Evolutionary conservation across 1,140 invertebrate genomes (phyloP).

Genomic region (Drosophila bocki): DNA sequence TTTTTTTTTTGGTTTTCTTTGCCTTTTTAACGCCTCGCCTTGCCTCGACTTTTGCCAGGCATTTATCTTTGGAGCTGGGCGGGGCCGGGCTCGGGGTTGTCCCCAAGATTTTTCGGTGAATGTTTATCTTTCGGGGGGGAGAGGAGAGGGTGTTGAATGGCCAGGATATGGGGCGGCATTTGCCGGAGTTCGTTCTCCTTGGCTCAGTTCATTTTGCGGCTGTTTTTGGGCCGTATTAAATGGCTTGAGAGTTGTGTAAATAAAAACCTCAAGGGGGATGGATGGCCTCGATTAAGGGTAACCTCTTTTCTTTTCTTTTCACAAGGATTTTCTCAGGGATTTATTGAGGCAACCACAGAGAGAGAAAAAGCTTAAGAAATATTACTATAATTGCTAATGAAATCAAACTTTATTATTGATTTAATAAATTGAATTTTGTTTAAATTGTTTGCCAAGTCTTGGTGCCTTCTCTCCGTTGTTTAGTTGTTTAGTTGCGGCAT

Average conservation of each 20-base stretch:
- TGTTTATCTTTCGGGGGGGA: constrained; percentile 16
- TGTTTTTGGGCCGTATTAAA: constrained; percentile 62
- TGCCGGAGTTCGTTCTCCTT: constrained; percentile 20
- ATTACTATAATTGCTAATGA: neutral
- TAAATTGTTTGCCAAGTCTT: neutral
- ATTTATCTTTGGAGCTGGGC: constrained; percentile 29
- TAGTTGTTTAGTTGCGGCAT: constrained; percentile 13
- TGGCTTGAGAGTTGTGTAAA: constrained; percentile 71
- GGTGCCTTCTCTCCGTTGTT: neutral
- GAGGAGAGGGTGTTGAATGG: neutral
- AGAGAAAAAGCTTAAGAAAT: neutral
- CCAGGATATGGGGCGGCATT: neutral
- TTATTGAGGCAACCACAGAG: neutral
- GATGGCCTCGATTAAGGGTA: constrained; percentile 32
- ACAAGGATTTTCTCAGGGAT: neutral
- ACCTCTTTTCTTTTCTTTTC: constrained; percentile 12
- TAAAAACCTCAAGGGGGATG: constrained; percentile 57
- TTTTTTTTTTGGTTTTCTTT: constrained; percentile 32
- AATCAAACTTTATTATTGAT: neutral
- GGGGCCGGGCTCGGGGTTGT: constrained; percentile 8
- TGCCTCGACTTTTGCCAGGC: constrained; percentile 44
- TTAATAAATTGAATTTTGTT: neutral
- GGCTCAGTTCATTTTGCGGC: constrained; percentile 76
- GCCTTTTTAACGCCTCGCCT: constrained; percentile 54
- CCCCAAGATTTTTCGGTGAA: constrained; percentile 35